phyloP scores from a whole-genome alignment of 2,888 invertebrate genomes.

The Eudasyphora cyanicolor region DNA sequence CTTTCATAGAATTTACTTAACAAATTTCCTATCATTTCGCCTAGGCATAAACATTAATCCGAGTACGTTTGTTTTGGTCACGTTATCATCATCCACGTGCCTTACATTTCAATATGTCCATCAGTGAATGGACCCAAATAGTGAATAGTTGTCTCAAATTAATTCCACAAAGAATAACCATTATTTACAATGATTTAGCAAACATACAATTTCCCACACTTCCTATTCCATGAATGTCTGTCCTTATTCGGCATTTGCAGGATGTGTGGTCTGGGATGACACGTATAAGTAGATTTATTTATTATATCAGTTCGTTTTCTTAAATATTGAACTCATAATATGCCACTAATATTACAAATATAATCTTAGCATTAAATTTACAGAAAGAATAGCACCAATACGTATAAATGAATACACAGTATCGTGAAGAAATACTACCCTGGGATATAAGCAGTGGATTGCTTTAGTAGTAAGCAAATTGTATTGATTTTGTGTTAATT shows the following conservation, averaged over 20 bases:
- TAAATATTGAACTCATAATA: not conserved
- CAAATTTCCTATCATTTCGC: too few species aligned
- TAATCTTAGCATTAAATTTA: too few species aligned
- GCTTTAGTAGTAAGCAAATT: too few species aligned
- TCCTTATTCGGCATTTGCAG: not conserved
- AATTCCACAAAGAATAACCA: not conserved
- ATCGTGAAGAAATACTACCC: too few species aligned
- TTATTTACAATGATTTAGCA: not conserved
- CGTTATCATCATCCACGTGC: not conserved
- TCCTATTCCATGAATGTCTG: not conserved
- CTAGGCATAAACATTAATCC: too few species aligned
- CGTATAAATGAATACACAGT: too few species aligned
- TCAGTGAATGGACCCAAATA: not conserved
- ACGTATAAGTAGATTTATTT: not conserved
- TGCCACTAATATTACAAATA: not conserved
- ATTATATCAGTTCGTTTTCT: not conserved
- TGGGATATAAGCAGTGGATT: too few species aligned
- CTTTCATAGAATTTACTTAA: too few species aligned
- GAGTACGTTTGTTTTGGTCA: not conserved
- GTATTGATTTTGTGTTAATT: too few species aligned
- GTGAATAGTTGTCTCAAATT: not conserved
- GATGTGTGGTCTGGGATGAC: not conserved
- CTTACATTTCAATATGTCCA: not conserved
- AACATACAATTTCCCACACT: not conserved
- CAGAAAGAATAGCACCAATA: too few species aligned